A percentile compares a stretch with the other conserved stretches of the same genome.
phyloP scores from a whole-genome alignment of 2,888 invertebrate genomes.

The Meteorus colon region DNA sequence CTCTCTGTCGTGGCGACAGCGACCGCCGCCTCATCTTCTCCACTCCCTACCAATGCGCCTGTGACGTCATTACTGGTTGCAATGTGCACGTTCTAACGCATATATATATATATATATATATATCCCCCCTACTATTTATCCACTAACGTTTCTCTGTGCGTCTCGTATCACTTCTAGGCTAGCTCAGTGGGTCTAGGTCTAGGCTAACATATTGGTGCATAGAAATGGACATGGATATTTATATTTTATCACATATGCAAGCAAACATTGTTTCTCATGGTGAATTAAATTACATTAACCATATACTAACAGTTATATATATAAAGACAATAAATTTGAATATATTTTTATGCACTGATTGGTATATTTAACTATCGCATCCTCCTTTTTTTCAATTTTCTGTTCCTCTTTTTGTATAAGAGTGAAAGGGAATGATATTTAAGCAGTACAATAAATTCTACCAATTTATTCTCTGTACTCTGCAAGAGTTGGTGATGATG shows the following conservation, averaged over 20 bases:
- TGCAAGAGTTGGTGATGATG: neutral
- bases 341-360: too few species aligned
- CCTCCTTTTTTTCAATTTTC: too few species aligned
- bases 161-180: constrained; percentile 64
- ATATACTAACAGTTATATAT: neutral
- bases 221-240: neutral
- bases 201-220: constrained; percentile 61
- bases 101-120: neutral
- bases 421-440: too few species aligned
- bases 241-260: too few species aligned
- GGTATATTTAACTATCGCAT: too few species aligned
- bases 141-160: constrained; percentile 11
- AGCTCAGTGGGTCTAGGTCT: constrained; percentile 71
- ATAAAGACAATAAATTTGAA: too few species aligned
- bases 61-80: too few species aligned
- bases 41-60: too few species aligned
- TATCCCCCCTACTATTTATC: constrained; percentile 10
- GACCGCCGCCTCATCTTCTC: constrained; percentile 24
- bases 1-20: constrained; percentile 8
- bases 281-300: neutral
- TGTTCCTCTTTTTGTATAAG: too few species aligned
- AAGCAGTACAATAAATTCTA: neutral
- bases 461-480: neutral
- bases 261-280: neutral
- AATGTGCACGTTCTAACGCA: too few species aligned